Conservation (phyloP, 1,140 invertebrate genomes). For the Pemphigus obesinymphae region DNA sequence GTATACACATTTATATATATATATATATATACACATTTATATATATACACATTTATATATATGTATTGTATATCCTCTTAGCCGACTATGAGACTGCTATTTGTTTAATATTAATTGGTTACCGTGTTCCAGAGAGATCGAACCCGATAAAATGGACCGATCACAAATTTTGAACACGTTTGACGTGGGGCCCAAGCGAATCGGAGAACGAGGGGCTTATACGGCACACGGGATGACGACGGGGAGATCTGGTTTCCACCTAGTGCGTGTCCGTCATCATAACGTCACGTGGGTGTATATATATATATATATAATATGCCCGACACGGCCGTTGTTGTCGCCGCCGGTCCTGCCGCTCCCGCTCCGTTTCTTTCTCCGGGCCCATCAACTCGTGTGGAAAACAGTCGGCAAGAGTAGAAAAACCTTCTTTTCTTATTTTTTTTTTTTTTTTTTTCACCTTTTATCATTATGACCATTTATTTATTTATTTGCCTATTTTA, state of each 20-base stretch:
- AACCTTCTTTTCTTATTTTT: too few species aligned
- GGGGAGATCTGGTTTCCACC: background rate
- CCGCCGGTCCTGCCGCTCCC: too few species aligned
- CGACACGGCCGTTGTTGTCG: too few species aligned
- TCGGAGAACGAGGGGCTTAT: slow-evolving; percentile 10
- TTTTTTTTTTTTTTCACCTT: too few species aligned
- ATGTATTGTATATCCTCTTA: too few species aligned
- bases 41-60: too few species aligned
- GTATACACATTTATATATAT: background rate
- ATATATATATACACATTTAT: background rate
- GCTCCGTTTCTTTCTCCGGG: too few species aligned
- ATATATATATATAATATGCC: background rate
- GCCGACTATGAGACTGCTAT: slow-evolving; percentile 1
- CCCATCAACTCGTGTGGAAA: too few species aligned
- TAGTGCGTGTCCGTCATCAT: too few species aligned
- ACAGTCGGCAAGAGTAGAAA: too few species aligned
- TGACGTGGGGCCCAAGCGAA: slow-evolving; percentile 39
- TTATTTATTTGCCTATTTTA: too few species aligned
- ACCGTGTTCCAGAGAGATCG: slow-evolving; percentile 36
- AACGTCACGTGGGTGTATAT: background rate
- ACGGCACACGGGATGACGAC: background rate
- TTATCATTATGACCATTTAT: too few species aligned
- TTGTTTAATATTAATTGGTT: slow-evolving; percentile 42
- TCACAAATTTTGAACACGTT: slow-evolving; percentile 41
- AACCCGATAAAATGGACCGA: slow-evolving; percentile 40